Base-by-base conservation (phyloP, 2,113 vertebrate species). In the Pithys albifrons region DNA sequence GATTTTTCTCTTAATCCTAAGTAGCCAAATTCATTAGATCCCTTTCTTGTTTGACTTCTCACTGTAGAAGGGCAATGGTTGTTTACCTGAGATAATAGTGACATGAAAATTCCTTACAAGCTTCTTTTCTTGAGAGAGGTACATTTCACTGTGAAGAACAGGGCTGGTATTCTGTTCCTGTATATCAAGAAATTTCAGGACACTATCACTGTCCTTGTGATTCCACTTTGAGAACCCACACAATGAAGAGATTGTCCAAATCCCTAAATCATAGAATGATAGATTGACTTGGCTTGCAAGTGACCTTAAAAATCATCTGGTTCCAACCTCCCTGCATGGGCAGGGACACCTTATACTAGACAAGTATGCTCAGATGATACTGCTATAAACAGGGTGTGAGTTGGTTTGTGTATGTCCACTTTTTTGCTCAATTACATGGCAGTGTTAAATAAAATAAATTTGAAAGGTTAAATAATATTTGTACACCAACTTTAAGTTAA, bases 401-500 rank as follows among this genome's bases (percentile, higher is more conserved):
- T 35, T 78, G 45, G 24, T 69, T 82, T 55, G 19, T 43, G 9
- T 33, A n/a, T 1, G 0, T n/a, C 19, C 11, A 25, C 16, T 22
- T 37, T 88, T 89, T 35, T 28, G 9, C 46, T 54, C 31, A 67
- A 75, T 37, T 73, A 58, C n/a, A 2, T 35, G 43, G 65, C 12
- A 65, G 6, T 1, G 1, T 59, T 52, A 76, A 35, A 61, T 77
- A 55, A 69, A 84, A 35, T 19, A 49, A 20, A 87, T 83, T 81
- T 64, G 8, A 69, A 85, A 91, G 33, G 10, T 49, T 52, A 89
- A 95, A 66, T 83, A 66, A 39, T 35, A 46, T 23, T 62, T 70
- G 22, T 84, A 41, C 0, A 0, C 39, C 17, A 69, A 0, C 9
- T 52, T 80, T 37, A 77, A 48, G 9, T 52, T 72, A 61, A 43